phyloP scores from a whole-genome alignment of 2,113 vertebrate genomes.

The Stictonetta naevosa region DNA sequence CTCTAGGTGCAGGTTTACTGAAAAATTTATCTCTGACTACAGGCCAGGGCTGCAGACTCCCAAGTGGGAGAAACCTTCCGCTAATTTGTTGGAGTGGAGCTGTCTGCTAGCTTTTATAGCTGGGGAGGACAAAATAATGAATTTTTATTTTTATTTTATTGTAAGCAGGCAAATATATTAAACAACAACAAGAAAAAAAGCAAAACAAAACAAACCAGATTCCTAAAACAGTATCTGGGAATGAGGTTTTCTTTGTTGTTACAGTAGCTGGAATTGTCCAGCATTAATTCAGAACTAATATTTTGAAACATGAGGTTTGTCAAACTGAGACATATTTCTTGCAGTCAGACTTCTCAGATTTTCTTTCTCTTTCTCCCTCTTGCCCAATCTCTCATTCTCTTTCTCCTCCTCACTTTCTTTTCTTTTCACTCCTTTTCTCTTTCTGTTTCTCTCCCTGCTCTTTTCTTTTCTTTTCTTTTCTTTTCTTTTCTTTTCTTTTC shows the following conservation, averaged over 20 bases:
- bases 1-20: conserved; percentile 32
- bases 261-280: neutral
- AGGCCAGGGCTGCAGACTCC: conserved; percentile 23
- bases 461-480: no score
- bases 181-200: neutral
- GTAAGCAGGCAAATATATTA: conserved; percentile 59
- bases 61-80: conserved; percentile 26
- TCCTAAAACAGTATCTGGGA: neutral
- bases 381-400: rapidly evolving
- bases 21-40: conserved; percentile 72
- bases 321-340: conserved; percentile 26
- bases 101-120: conserved; percentile 43
- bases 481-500: no score
- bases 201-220: neutral
- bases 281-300: neutral
- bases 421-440: no score
- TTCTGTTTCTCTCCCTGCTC: rapidly evolving
- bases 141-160: conserved; percentile 48
- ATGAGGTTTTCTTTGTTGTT: neutral
- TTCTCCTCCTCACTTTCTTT: rapidly evolving
- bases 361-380: neutral
- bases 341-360: neutral
- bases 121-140: conserved; percentile 56
- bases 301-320: conserved; percentile 45
- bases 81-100: conserved; percentile 21